Evolutionary conservation across 2,888 invertebrate genomes (phyloP).

Genomic region (Polyommatus iphigenia): DNA sequence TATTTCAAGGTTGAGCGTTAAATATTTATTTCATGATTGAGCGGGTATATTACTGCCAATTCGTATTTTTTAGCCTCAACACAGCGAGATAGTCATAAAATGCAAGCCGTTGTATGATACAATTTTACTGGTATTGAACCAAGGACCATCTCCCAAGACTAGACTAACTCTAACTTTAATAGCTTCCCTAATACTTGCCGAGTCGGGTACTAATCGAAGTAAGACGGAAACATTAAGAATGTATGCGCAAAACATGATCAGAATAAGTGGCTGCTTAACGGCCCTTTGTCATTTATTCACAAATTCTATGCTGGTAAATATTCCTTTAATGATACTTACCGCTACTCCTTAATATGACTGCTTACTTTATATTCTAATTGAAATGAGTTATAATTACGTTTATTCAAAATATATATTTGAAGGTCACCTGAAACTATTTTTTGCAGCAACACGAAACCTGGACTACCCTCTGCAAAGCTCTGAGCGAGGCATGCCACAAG

Average conservation of each 20-base stretch:
- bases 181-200: slow-evolving; percentile 52
- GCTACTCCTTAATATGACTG: too few species aligned
- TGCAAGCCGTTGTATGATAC: slow-evolving; percentile 57
- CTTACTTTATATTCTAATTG: too few species aligned
- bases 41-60: background rate
- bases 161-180: slow-evolving; percentile 58
- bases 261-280: slow-evolving; percentile 63
- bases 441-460: slow-evolving; percentile 63
- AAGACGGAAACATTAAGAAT: slow-evolving; percentile 46
- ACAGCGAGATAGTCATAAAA: slow-evolving; percentile 51
- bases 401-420: too few species aligned
- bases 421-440: background rate
- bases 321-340: background rate
- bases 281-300: slow-evolving; percentile 59
- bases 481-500: slow-evolving; percentile 57
- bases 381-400: too few species aligned
- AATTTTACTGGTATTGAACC: slow-evolving; percentile 50
- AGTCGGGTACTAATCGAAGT: slow-evolving; percentile 45
- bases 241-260: slow-evolving; percentile 58
- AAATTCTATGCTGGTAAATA: slow-evolving; percentile 59
- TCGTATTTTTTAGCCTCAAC: slow-evolving; percentile 47
- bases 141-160: slow-evolving; percentile 50
- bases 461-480: slow-evolving; percentile 63
- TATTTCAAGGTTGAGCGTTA: too few species aligned
- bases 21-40: background rate